Evolutionary conservation across 2,113 vertebrate genomes (phyloP).

Genomic region (Pterocles gutturalis): DNA sequence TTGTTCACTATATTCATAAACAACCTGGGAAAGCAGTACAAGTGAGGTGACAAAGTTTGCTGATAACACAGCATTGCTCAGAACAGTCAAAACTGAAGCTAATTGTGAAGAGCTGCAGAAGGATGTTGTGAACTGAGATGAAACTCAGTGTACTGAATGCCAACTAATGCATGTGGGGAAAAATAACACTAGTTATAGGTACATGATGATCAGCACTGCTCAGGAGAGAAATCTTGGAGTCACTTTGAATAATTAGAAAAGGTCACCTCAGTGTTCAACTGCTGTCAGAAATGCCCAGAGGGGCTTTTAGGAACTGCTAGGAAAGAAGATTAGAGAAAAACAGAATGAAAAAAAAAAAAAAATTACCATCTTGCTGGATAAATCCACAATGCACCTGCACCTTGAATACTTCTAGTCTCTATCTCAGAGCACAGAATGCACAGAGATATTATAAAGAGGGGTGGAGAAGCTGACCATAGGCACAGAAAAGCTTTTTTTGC

Average conservation of each 20-base stretch:
- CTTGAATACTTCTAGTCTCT: neutral
- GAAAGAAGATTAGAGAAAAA: neutral
- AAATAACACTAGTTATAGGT: neutral
- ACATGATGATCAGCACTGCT: neutral
- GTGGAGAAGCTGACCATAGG: neutral
- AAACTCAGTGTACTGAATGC: neutral
- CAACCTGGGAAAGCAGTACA: neutral
- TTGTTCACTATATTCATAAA: neutral
- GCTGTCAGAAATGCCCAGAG: conserved; percentile 5
- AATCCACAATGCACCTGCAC: neutral
- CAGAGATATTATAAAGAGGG: neutral
- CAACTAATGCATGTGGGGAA: neutral
- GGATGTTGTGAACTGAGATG: neutral
- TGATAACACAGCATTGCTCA: neutral
- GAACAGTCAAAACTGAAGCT: neutral
- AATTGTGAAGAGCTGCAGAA: neutral
- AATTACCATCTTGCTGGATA: neutral
- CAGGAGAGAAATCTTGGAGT: conserved; percentile 27
- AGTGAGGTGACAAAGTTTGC: neutral
- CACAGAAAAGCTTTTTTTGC: neutral
- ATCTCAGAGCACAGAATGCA: neutral
- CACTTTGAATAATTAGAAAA: conserved; percentile 28
- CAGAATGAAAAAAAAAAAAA: neutral
- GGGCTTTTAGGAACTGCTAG: neutral
- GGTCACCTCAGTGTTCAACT: conserved; percentile 7